phyloP scores from a whole-genome alignment of 2,797 vertebrate species.

The Myripristis murdjan region DNA sequence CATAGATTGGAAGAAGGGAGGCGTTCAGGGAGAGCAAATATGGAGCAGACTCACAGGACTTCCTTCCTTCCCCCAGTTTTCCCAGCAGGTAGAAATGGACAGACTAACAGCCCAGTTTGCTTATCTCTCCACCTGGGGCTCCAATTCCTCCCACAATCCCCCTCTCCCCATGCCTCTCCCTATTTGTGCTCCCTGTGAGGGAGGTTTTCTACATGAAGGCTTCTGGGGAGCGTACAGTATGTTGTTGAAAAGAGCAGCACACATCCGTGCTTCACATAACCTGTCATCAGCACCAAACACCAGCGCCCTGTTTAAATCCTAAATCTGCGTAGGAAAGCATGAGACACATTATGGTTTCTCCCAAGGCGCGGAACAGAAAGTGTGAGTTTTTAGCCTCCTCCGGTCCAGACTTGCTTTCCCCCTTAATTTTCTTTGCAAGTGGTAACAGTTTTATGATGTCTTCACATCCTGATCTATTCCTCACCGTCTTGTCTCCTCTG shows the following conservation, averaged over 20 bases:
- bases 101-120: constrained; percentile 45
- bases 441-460: constrained; percentile 30
- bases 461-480: constrained; percentile 27
- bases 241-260: constrained; percentile 47
- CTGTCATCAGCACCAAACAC: constrained; percentile 51
- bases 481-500: constrained; percentile 50
- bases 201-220: constrained; percentile 42
- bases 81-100: constrained; percentile 73
- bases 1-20: neutral
- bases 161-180: constrained; percentile 1
- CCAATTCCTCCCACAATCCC: constrained; percentile 38
- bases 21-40: constrained; percentile 8
- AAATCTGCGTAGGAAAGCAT: constrained; percentile 15
- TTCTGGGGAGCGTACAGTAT: constrained; percentile 40
- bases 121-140: constrained; percentile 32
- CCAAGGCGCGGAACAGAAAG: constrained; percentile 17
- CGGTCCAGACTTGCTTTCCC: constrained; percentile 47
- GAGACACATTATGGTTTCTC: constrained; percentile 24
- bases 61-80: constrained; percentile 33
- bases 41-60: constrained; percentile 44
- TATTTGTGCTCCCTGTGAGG: constrained; percentile 14
- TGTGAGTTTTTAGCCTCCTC: constrained; percentile 24
- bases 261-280: constrained; percentile 45
- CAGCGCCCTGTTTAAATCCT: constrained; percentile 12
- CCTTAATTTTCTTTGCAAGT: constrained; percentile 16